Base-by-base conservation (phyloP, 2,113 vertebrate species). In the Elephantulus edwardii region DNA sequence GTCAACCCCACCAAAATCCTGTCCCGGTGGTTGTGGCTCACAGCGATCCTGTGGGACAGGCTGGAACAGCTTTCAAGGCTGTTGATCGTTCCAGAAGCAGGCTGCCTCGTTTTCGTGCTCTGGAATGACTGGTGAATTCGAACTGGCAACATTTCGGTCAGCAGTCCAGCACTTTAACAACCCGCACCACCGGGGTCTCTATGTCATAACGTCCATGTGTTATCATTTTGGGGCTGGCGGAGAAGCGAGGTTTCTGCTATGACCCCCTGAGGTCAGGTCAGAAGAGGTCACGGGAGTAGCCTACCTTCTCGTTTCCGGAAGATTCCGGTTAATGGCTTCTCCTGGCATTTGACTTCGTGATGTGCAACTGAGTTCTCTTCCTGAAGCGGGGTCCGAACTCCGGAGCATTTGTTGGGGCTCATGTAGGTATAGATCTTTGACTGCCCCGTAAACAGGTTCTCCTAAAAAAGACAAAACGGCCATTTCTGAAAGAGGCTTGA, bases 291-390 rank as follows among this genome's bases (percentile, higher is more conserved):
- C 46, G 30, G 28, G 40, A 4, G 38, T 54, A 0, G 40, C 97
- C 97, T 96, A 98, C 98, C 98, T 95, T 98, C 98, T 90, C 96
- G 97, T 74, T 96, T 97, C 94, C 97, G 98, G 95, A 95, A 96
- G 42, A 92, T 83, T 44, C 98, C 97, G 4, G 94, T 86, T 92
- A 96, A 96, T 86, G 96, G 93, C 92, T 97, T 98, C 87, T 97
- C 97, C 52, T 97, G 97, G 95, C 97, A 97, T 95, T 98, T 99
- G 91, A 97, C 97, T 68, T 99, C 98, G 78, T 98, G 97, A 96
- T 98, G 97, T 76, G 96, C 93, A 78, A 97, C 98, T 54, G 98
- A 98, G 94, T 98, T 98, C 93, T 98, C 98, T 86, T 99, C 98
- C 83, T 98, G 98, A 77, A 99, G 97, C 0, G 98, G 99, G 28